Base-by-base conservation (phyloP, 2,888 invertebrate species). In the Augiades crinisus region DNA sequence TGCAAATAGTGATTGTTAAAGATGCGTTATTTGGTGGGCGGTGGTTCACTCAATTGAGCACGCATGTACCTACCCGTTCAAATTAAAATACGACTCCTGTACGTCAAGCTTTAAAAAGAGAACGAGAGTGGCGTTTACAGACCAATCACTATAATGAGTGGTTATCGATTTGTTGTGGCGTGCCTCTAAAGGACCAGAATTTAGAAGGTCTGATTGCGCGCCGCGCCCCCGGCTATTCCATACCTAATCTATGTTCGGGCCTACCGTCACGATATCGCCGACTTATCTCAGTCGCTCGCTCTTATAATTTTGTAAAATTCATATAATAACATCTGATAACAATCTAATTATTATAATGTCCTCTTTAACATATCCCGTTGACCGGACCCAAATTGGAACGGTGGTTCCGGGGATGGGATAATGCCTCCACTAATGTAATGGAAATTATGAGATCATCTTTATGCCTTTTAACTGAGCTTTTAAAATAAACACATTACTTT, bases 341-440 rank as follows among this genome's bases (percentile, higher is more conserved):
- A 81, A 86, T 87, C 85, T 85, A 84, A 88, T 87, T 87, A 86
- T 88, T 84, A 85, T 88, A 88, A 88, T 87, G 83, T 84, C 81
- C 87, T 87, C 75, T 83, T 88, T 87, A 88, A 84, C 83, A 87
- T 88, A 86, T 83, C 79, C 82, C 81, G 81, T 84, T 80, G 75
- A 72, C 68, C 50, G 36, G 36, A 24, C 63, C 75, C 58, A 84
- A 85, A 85, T 87, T 83, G 77, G 82, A 78, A 72, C 75, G 77
- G 70, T 36, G 50, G 43, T 37, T 27, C 49, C 43, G 69, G 72
- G 75, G 81, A 75, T 68, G 73, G 75, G 78, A 78, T 85, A 83
- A 84, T 81, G 78, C 78, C 72, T 72, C 68, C 68, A 81, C 78
- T 83, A 83, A 85, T 82, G 77, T 75, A 78, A 81, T 80, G 77